Evolutionary conservation across 2,888 invertebrate genomes (phyloP), one percentile per base, ranked within the genome.

Genomic region (Galerucella calmariensis): DNA sequence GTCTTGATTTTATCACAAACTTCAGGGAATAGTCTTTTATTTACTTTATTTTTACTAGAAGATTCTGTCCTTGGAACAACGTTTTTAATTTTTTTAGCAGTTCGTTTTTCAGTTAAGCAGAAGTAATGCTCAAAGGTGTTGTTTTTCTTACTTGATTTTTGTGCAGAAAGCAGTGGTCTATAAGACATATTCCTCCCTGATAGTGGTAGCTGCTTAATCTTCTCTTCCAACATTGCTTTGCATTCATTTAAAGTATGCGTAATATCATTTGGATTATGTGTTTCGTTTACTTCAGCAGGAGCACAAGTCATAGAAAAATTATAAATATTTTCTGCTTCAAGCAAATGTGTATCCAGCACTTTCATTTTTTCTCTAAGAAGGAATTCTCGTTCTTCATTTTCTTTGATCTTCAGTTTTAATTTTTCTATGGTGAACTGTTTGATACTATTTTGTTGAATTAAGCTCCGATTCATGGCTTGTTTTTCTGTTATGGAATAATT

Each of bases 351-450:
- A 56, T 80, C 63, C 20, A 81, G 62, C 27, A 77, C 20, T 66
- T 79, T 74, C 48, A 75, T 68, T 70, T 81, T 82, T 24, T 72
- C 69, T 27, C 76, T 75, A 24, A 82, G 68, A 11, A 82, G 27
- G 76, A 73, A 79, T 67, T 76, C 76, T 41, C 78, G 77, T 73
- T 82, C 77, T 51, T 78, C 72, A 68, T 78, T 79, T 69, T 80
- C 79, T 69, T 73, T 78, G 51, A 79, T 78, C 77, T 76, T 80
- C 59, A 77, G 46, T 35, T 81, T 79, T 59, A 80, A 27, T 65
- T 77, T 76, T 69, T 81, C 78, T 67, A 81, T 75, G 35, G 72
- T 63, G 24, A 79, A 75, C 81, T 80, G 75, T 73, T 75, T 76
- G 24, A 79, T 66, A 74, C 79, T 80, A 61, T 78, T 79, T 27